Evolutionary conservation across 1,140 invertebrate species (phyloP).

Genomic region (Rhagoletis pomonella): DNA sequence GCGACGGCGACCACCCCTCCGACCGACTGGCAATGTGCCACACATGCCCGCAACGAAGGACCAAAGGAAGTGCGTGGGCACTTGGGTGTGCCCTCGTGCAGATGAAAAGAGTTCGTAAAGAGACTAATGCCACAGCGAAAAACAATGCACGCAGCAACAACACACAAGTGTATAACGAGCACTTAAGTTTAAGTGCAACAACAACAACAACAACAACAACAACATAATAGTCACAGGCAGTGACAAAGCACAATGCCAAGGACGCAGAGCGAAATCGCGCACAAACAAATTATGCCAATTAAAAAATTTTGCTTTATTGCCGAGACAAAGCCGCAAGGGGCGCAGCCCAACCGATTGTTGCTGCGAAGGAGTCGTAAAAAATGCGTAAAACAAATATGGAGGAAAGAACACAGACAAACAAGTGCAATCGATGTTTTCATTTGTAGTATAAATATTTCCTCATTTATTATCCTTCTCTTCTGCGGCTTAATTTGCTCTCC

Average conservation of each 20-base stretch:
- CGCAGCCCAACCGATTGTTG: background rate
- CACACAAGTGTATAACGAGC: slow-evolving; percentile 37
- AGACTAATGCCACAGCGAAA: background rate
- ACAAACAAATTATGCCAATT: slow-evolving; percentile 48
- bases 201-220: background rate
- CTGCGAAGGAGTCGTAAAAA: background rate
- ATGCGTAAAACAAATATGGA: background rate
- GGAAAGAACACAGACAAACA: background rate
- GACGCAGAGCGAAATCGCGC: slow-evolving; percentile 30
- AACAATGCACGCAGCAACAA: slow-evolving; percentile 47
- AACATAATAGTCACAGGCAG: background rate
- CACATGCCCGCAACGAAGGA: background rate
- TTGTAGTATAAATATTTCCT: background rate
- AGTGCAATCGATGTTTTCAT: background rate
- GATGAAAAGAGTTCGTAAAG: background rate
- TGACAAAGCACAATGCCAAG: slow-evolving; percentile 43
- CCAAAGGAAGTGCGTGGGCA: slow-evolving; percentile 24
- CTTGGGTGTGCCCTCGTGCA: slow-evolving; percentile 6
- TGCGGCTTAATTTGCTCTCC: background rate
- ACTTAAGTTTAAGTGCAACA: slow-evolving; percentile 50
- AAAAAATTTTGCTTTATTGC: slow-evolving; percentile 23
- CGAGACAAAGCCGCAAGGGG: background rate
- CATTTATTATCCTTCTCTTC: background rate
- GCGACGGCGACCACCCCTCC: background rate
- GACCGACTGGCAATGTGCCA: background rate